Conservation (phyloP, 2,797 vertebrate species). For the Premnoplex brunnescens region DNA sequence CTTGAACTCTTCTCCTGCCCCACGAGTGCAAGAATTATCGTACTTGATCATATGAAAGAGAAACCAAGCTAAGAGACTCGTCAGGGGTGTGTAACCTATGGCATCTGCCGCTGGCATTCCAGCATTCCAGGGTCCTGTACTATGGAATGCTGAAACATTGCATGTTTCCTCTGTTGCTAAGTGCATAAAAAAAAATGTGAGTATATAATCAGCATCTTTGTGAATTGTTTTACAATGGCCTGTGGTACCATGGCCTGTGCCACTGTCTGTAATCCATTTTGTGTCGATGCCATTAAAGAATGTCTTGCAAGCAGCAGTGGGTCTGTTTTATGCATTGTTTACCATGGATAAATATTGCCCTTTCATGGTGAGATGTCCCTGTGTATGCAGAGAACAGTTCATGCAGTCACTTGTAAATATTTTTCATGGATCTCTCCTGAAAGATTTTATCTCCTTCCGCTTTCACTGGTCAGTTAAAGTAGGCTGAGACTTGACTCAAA, state of each 20-base stretch:
- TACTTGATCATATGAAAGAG: not conserved
- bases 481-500: too few relatives aligned
- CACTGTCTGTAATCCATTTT: not conserved
- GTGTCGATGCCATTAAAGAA: not conserved
- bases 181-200: not conserved
- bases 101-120: too few relatives aligned
- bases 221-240: not conserved
- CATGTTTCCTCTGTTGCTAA: not conserved
- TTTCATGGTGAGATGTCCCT: not conserved
- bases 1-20: not conserved
- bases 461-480: not conserved
- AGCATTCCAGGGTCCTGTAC: not conserved
- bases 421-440: not conserved
- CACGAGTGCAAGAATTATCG: fast-evolving
- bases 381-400: not conserved
- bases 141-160: not conserved
- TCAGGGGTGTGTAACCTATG: not conserved
- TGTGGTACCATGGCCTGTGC: not conserved
- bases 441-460: not conserved
- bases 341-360: not conserved
- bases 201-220: not conserved
- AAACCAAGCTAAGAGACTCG: not conserved
- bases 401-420: fast-evolving
- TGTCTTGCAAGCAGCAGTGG: not conserved
- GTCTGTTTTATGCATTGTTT: not conserved